Percentiles rank a stretch among this genome's conserved stretches.
phyloP scores from a whole-genome alignment of 1,140 invertebrate species.

The Drosophila sulfurigaster region DNA sequence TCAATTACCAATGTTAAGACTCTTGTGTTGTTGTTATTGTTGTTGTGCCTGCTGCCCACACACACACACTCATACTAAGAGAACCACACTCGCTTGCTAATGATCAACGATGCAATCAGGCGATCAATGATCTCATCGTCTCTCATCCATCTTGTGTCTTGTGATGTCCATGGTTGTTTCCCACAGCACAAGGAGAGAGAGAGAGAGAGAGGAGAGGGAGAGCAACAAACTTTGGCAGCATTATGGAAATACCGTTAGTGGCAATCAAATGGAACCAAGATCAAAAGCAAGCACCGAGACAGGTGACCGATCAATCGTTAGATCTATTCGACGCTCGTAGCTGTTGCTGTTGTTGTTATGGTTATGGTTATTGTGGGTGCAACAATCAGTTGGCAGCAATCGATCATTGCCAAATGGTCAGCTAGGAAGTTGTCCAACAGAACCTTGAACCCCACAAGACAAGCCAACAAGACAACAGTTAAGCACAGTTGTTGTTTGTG shows the following conservation, averaged over 20 bases:
- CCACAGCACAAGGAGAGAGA: conserved; percentile 28
- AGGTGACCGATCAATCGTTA: conserved; percentile 56
- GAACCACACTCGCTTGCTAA: conserved; percentile 12
- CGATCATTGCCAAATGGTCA: conserved; percentile 69
- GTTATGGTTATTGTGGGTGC: conserved; percentile 46
- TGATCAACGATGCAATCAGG: conserved; percentile 34
- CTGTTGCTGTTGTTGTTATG: conserved; percentile 41
- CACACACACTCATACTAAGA: conserved; percentile 1
- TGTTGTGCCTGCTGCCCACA: conserved; percentile 18
- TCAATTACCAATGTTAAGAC: conserved; percentile 20
- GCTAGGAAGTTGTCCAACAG: conserved; percentile 70
- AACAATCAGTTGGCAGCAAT: conserved; percentile 74
- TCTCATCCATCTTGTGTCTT: conserved; percentile 23
- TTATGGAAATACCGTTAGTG: conserved; percentile 76
- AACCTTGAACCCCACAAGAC: conserved; percentile 69
- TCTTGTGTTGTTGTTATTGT: background rate
- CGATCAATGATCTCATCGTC: conserved; percentile 52
- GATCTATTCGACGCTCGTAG: conserved; percentile 28
- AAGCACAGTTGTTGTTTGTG: conserved; percentile 5
- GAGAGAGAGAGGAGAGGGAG: conserved; percentile 4
- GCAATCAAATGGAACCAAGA: conserved; percentile 58
- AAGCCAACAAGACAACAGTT: conserved; percentile 16
- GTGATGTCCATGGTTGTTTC: conserved; percentile 35
- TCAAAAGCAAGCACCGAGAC: conserved; percentile 69
- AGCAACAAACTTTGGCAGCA: conserved; percentile 62